Base-by-base conservation (phyloP, 2,113 vertebrate genomes). In the Chelonoidis abingdonii region DNA sequence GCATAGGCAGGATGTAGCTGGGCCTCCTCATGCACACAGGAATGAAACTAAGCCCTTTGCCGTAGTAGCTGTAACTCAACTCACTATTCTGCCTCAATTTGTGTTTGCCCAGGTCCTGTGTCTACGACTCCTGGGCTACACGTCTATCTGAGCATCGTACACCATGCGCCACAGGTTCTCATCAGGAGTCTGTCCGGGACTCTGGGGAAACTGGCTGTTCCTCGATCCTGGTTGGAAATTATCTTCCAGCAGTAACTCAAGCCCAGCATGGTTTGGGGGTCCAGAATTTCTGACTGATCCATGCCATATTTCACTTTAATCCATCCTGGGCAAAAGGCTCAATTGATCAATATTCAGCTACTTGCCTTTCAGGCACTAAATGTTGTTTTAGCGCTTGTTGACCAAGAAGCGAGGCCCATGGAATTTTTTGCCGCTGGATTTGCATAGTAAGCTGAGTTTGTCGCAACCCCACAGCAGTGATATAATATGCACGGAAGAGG, bases 21-120 rank as follows among this genome's bases (percentile, higher is more conserved):
- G 47, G n/a, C 14, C 22, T n/a, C 21, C 72, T 44, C 6, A 49
- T 10, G 41, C 7, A 57, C 1, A 21, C 5, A 86, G 44, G 24
- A 75, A 62, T 0, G 0, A 6, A 5, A 62, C 14, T 5, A 1
- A 16, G 3, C 8, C 53, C 83, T 17, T 29, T 89, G 31, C 13
- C 84, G 31, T 27, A 49, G 69, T 84, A 12, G 17, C 27, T 0
- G 0, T 10, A 21, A 6, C 83, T 89, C 11, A 2, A 31, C n/a
- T 92, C 87, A 78, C 35, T 69, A n/a, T 69, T 69, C 62, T n/a
- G 16, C 62, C 62, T 82, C 50, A 29, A 1, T 53, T 41, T 52
- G 8, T 24, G 5, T 53, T 93, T 90, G 62, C 35, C 21, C 21
- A 22, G 16, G 27, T 54, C 21, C 85, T 12, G 21, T 21, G 14